These are phyloP conservation scores for Callochromis pleurospilus DNA, from an alignment of 2,113 vertebrate genomes.

Conservation along the genomic window DNA sequence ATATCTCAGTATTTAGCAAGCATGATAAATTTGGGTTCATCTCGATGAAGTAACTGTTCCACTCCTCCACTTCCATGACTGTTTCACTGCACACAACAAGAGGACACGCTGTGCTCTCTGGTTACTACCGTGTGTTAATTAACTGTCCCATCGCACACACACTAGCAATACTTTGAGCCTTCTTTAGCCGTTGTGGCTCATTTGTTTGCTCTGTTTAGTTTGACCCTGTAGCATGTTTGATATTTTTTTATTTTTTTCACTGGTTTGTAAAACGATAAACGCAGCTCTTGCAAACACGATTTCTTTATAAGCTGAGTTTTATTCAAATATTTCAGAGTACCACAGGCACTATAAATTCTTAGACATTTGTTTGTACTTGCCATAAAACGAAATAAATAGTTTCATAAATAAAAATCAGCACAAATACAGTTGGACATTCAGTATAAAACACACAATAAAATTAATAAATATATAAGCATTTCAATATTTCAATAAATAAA, in stretches of 20 bases:
- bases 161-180: background rate
- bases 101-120: background rate
- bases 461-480: slow-evolving; percentile 1
- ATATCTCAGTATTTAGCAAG: background rate
- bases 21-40: background rate
- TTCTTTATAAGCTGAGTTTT: background rate
- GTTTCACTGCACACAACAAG: background rate
- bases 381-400: background rate
- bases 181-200: background rate
- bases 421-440: background rate
- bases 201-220: background rate
- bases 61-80: background rate
- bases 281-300: background rate
- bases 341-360: background rate
- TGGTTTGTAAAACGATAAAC: background rate
- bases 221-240: fast-evolving
- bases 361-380: background rate
- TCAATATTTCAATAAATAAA: background rate
- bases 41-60: background rate
- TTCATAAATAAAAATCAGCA: background rate
- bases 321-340: background rate
- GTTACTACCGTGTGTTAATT: background rate
- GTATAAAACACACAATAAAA: background rate
- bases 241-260: background rate
- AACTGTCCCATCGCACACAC: background rate